Percentiles rank a stretch among this genome's conserved stretches.
phyloP scores from a whole-genome alignment of 2,797 vertebrate genomes.

The Allenopithecus nigroviridis region DNA sequence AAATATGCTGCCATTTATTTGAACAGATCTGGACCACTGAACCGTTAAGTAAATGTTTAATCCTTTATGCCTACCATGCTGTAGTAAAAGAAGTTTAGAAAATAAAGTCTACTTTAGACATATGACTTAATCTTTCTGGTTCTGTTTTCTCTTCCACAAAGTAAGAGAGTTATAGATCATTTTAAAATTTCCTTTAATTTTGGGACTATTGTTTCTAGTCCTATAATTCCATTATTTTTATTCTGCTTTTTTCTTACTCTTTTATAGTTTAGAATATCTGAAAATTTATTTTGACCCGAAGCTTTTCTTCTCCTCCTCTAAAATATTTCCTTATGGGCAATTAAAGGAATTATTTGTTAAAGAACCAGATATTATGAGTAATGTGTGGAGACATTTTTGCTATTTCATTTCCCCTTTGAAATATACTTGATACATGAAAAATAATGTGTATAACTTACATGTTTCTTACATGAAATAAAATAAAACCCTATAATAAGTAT shows the following conservation, averaged over 20 bases:
- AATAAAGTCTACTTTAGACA: neutral
- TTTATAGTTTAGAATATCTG: neutral
- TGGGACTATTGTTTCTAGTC: neutral
- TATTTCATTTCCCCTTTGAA: neutral
- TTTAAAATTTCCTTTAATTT: neutral
- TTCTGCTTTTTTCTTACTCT: neutral
- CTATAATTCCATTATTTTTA: neutral
- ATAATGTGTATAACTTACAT: neutral
- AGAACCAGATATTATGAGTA: neutral
- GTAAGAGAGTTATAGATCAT: neutral
- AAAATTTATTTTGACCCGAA: neutral
- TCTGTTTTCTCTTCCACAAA: neutral
- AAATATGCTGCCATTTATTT: neutral
- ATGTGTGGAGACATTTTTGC: neutral
- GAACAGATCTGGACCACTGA: neutral
- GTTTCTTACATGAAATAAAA: neutral
- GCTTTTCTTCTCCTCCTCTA: neutral
- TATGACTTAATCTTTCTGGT: neutral
- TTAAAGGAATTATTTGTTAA: neutral
- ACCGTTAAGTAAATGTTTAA: neutral
- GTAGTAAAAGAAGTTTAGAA: neutral
- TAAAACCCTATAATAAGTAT: neutral
- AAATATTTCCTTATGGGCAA: neutral
- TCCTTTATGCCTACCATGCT: neutral
- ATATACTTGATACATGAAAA: constrained; percentile 1